Evolutionary conservation across 2,113 vertebrate genomes (phyloP), one percentile per base, ranked within the genome.

Genomic region (Gila orcuttii): DNA sequence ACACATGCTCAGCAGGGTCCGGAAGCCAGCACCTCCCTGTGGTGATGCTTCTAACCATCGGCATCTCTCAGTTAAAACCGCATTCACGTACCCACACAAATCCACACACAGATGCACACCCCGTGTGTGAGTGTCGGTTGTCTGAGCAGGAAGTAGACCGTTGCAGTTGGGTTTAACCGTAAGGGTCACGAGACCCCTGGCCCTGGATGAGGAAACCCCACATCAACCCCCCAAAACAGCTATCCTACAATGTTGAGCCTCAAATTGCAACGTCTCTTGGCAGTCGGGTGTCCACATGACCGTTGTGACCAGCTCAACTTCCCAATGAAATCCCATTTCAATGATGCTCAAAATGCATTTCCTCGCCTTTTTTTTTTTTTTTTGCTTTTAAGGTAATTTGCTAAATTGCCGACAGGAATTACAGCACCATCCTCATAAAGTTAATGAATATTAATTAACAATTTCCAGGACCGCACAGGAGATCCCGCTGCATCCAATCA

Each of bases 121-220:
- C 57, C 60, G 36, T 82, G 80, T 88, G 84, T 87, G 89, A 71
- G 85, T 64, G 68, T 86, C 91, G 85, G 87, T 82, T 93, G 86
- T 86, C 81, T 87, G 90, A 75, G 92, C 92, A 95, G 95, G 95
- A 95, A 95, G 92, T 91, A 89, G 89, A 90, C 93, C 92, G 93
- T 96, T 96, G 91, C 92, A 92, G 91, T 90, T 94, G 90, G 92
- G 94, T 95, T 95, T 89, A 93, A 93, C 92, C 91, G 93, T 92
- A 92, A 90, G 91, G 90, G 92, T 91, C 93, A 92, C 89, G 74
- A 87, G 90, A 91, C 92, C 92, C 90, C 89, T 90, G 90, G 93
- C 85, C 90, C 86, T 90, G 90, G 92, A 90, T 86, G 85, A 88
- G 90, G 89, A 80, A 90, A 87, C 77, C 87, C 90, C 73, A 62